Evolutionary conservation across 1,140 invertebrate species (phyloP).

Genomic region (Drosophila tsacasi): DNA sequence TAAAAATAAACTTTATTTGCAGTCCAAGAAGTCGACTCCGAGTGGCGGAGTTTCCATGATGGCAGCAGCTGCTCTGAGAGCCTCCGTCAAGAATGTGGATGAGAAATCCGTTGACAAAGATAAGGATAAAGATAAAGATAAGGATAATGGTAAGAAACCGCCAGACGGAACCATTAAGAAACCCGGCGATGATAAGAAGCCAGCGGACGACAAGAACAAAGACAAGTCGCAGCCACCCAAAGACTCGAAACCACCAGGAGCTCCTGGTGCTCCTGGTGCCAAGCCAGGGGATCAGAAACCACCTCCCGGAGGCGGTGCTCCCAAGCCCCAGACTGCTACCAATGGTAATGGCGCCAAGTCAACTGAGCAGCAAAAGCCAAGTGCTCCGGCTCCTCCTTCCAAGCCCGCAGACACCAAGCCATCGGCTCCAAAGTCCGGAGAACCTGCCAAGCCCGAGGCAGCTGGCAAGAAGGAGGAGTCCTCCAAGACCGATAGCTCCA

Average conservation of each 20-base stretch:
- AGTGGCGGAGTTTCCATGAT: constrained; percentile 45
- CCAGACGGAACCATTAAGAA: constrained; percentile 43
- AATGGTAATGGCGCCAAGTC: constrained; percentile 42
- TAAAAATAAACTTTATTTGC: not conserved
- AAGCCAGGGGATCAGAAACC: constrained; percentile 63
- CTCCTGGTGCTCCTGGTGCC: constrained; percentile 1
- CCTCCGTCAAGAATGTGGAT: constrained; percentile 71
- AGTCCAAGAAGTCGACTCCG: constrained; percentile 50
- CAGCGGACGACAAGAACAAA: constrained; percentile 27
- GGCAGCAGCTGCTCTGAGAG: constrained; percentile 60
- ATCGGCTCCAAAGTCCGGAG: constrained; percentile 65
- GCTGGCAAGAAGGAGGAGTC: constrained; percentile 77
- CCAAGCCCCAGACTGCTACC: constrained; percentile 48
- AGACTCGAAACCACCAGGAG: constrained; percentile 32
- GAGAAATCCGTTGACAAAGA: constrained; percentile 33
- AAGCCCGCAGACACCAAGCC: constrained; percentile 75
- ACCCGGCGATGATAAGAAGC: constrained; percentile 46
- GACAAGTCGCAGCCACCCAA: constrained; percentile 28
- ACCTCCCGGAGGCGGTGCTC: constrained; percentile 25
- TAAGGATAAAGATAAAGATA: constrained; percentile 34
- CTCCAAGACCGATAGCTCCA: constrained; percentile 61
- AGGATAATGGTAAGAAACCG: constrained; percentile 48
- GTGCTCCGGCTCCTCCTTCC: constrained; percentile 74
- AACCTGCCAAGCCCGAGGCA: constrained; percentile 71
- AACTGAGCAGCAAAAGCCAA: constrained; percentile 54